These are phyloP conservation scores for Cephus nigrinus DNA, from an alignment of 2,888 invertebrate genomes.

Conservation along the genomic window DNA sequence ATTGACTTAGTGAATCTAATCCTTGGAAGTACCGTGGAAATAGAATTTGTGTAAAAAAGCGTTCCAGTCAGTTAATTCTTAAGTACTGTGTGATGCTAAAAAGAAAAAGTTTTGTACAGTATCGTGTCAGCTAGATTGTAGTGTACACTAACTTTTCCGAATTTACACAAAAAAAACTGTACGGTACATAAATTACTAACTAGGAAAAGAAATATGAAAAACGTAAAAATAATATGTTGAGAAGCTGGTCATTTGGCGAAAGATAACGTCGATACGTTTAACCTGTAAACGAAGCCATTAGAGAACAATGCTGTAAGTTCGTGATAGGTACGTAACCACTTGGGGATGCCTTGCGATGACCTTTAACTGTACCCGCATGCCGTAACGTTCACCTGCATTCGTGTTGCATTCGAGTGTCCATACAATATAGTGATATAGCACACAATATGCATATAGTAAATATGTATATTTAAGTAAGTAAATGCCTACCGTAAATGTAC, in stretches of 20 bases:
- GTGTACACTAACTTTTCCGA: not conserved
- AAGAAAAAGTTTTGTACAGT: not conserved
- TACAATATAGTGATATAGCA: not conserved
- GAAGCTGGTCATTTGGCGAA: not conserved
- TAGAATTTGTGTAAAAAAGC: not conserved
- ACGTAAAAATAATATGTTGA: not conserved
- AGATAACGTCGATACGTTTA: not conserved
- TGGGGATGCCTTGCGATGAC: conserved; percentile 37
- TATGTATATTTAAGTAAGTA: not conserved
- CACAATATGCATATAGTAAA: not conserved
- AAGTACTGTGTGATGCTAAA: not conserved
- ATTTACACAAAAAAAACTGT: not conserved
- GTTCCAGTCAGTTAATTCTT: not conserved
- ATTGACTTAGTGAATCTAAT: not conserved
- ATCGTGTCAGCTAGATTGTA: not conserved
- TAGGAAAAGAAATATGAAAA: not conserved
- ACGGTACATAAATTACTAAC: not conserved
- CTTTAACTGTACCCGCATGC: conserved; percentile 62
- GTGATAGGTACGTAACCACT: conserved; percentile 40
- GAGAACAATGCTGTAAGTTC: conserved; percentile 57
- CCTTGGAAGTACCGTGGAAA: not conserved
- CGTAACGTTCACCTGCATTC: conserved; percentile 48
- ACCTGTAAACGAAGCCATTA: conserved; percentile 42
- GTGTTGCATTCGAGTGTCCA: conserved; percentile 21
- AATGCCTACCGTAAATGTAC: not conserved